Base-by-base conservation (phyloP, 2,888 invertebrate genomes). In the Crematogaster levior region DNA sequence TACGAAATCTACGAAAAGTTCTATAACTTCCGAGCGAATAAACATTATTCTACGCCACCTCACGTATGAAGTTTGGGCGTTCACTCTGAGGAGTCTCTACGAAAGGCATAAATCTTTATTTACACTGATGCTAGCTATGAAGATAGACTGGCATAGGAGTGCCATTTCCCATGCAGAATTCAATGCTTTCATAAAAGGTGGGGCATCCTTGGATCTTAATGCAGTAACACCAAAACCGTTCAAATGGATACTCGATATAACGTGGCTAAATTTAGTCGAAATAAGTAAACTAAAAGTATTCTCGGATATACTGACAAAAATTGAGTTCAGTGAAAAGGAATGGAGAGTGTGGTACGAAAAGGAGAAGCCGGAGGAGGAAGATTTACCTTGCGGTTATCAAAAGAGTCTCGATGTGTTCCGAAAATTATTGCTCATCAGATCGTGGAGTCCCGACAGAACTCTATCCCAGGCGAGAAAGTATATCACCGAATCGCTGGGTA, bases 381-480 rank as follows among this genome's bases (percentile, higher is more conserved):
- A 96, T 43, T 96, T 99, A 79, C 99, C 99, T 0, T 98, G 98
- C 93, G 98, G 98, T 0, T 99, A 98, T 93, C 97, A 97, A 82
- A 97, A 97, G 81, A 96, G 96, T 60, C 95, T 99, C 46, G 99
- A 99, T 93, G 97, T 98, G 0, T 99, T 99, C 92, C 96, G 98
- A 27, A 98, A 98, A 92, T 94, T 97, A 40, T 94, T 99, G 24
- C 95, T 98, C 0, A 97, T 99, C 74, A 96, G 99, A 90, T 98
- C 98, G 0, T 99, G 99, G 99, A 98, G 98, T 94, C 99, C 99
- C 0, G 99, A 99, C 93, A 96, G 99, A 88, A 99, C 98, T 0
- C 95, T 99, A 48, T 98, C 99, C 0, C 99, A 99, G 95, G 98
- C 99, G 0, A 96, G 97, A 90, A 97, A 97, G 93, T 99, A 98